Percentiles rank a stretch among this genome's conserved stretches.
phyloP scores from a whole-genome alignment of 2,113 vertebrate species.

The Puffinus mauretanicus region DNA sequence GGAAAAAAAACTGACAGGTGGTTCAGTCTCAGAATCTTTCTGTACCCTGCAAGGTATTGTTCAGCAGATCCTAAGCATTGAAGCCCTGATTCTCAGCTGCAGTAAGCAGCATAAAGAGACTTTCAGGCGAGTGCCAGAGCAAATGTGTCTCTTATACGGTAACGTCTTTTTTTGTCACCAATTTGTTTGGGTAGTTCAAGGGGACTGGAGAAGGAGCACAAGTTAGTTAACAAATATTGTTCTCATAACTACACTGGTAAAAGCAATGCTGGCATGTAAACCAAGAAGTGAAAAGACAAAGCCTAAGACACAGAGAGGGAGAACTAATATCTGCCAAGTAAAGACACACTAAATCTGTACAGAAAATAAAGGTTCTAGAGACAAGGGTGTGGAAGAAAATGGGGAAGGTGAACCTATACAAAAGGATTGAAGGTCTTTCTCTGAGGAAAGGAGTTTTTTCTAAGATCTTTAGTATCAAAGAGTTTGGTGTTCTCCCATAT shows the following conservation, averaged over 20 bases:
- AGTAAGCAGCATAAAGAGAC: background rate
- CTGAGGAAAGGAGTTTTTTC: background rate
- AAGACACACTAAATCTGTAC: background rate
- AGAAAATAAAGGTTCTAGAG: background rate
- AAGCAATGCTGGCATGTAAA: background rate
- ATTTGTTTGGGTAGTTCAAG: background rate
- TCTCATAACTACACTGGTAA: background rate
- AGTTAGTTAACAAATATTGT: background rate
- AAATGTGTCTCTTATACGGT: background rate
- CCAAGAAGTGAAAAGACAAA: background rate
- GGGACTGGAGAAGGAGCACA: background rate
- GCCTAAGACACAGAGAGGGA: background rate
- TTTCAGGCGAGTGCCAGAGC: background rate
- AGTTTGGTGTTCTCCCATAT: background rate
- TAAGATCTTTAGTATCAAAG: background rate
- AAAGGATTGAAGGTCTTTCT: background rate
- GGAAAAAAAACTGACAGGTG: background rate
- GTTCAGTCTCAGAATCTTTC: background rate
- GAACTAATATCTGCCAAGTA: background rate
- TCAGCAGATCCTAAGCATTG: background rate
- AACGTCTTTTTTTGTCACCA: background rate
- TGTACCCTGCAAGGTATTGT: background rate
- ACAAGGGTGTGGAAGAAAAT: background rate
- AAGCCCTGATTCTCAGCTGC: background rate
- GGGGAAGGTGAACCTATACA: background rate